These are phyloP conservation scores for Bombus superbus DNA, from an alignment of 1,140 invertebrate species.

Conservation along the genomic window DNA sequence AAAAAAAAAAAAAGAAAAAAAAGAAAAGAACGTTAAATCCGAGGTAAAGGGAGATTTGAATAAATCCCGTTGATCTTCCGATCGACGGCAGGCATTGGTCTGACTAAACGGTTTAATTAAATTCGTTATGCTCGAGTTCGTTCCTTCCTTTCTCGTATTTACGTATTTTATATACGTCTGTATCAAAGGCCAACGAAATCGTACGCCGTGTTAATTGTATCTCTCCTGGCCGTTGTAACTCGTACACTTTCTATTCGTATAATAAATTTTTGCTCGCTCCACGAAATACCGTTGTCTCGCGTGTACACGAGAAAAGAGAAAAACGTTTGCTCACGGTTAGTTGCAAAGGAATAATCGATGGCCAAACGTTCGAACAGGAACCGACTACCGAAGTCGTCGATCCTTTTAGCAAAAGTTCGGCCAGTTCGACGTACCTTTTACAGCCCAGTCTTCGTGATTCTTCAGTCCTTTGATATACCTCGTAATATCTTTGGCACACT, in stretches of 20 bases:
- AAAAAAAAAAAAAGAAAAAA: no score
- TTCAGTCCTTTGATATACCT: constrained; percentile 86
- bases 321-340: neutral
- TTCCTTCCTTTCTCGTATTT: neutral
- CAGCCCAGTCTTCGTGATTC: constrained; percentile 87
- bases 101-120: neutral
- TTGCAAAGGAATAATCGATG: neutral
- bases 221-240: neutral
- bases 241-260: constrained; percentile 73
- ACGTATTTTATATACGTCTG: no score
- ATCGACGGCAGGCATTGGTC: neutral
- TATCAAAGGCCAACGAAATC: neutral
- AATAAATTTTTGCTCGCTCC: constrained; percentile 63
- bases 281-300: constrained; percentile 53
- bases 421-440: constrained; percentile 87
- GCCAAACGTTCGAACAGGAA: neutral
- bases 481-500: constrained; percentile 85
- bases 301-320: constrained; percentile 39
- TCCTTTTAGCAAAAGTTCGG: neutral
- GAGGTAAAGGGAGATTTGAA: no score
- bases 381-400: neutral
- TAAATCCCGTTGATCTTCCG: neutral
- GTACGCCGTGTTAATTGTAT: neutral
- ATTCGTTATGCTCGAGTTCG: neutral
- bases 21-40: neutral